These are phyloP conservation scores for Andricus quercusramuli DNA, from an alignment of 2,888 invertebrate species.

Conservation along the genomic window DNA sequence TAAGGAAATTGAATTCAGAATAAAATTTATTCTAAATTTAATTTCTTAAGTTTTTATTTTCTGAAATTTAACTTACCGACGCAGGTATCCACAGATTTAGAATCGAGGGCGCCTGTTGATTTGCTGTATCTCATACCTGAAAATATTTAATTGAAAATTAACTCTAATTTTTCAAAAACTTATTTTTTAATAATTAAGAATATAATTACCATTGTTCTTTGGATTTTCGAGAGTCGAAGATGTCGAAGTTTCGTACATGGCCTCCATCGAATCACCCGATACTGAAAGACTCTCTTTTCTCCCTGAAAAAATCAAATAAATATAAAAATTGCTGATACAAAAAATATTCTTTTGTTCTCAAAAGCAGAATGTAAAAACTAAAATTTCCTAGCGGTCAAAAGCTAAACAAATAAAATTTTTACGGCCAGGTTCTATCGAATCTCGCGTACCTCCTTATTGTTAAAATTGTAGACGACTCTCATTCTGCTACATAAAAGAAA, in stretches of 20 bases:
- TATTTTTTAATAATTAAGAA: conserved; percentile 5
- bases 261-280: conserved; percentile 66
- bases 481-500: conserved; percentile 65
- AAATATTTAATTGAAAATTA: conserved; percentile 47
- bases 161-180: conserved; percentile 35
- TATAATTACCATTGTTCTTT: conserved; percentile 53
- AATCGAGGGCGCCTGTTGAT: conserved; percentile 69
- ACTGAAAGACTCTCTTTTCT: conserved; percentile 65
- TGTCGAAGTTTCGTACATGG: conserved; percentile 63
- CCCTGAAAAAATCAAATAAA: conserved; percentile 61
- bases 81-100: conserved; percentile 50
- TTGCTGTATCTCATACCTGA: conserved; percentile 67
- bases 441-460: conserved; percentile 65
- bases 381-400: not conserved
- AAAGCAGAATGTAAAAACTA: not conserved
- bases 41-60: not conserved
- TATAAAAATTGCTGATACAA: conserved; percentile 1
- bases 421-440: conserved; percentile 40
- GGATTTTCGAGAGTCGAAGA: conserved; percentile 57
- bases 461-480: conserved; percentile 64
- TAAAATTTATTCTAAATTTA: too few species aligned
- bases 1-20: too few species aligned
- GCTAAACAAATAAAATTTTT: not conserved
- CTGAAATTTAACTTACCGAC: conserved; percentile 7
- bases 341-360: not conserved